Percentiles rank a stretch among this genome's conserved stretches.
Evolutionary conservation across 2,888 invertebrate species (phyloP).

Genomic region (Megaustenia siamemsis): DNA sequence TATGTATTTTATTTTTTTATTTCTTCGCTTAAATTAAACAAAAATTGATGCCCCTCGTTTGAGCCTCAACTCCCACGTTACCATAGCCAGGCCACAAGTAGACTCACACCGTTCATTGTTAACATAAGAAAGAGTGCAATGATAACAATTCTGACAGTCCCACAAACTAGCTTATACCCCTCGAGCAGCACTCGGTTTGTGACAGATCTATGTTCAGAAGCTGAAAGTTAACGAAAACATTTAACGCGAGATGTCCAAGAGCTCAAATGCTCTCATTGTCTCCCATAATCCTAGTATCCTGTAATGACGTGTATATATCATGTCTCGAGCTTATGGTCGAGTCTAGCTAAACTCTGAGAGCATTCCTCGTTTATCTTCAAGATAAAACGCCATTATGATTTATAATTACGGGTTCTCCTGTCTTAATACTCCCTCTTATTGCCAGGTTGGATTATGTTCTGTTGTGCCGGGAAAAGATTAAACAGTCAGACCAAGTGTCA

Average conservation of each 20-base stretch:
- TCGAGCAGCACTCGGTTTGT: not conserved
- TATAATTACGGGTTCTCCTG: not conserved
- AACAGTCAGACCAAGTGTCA: not conserved
- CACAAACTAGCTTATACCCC: not conserved
- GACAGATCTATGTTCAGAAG: slow-evolving; percentile 5
- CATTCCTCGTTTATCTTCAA: slow-evolving; percentile 13
- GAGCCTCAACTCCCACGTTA: no score
- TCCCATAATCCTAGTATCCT: not conserved
- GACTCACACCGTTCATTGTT: no score
- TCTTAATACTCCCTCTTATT: not conserved
- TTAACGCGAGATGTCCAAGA: not conserved
- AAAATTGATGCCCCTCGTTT: no score
- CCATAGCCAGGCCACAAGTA: no score
- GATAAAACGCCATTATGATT: slow-evolving; percentile 39
- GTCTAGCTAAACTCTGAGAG: not conserved
- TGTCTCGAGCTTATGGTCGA: not conserved
- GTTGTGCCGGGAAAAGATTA: not conserved
- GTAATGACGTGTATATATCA: slow-evolving; percentile 21
- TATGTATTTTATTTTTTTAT: no score
- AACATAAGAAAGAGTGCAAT: not conserved
- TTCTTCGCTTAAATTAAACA: no score
- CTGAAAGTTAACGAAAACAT: not conserved
- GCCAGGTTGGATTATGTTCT: not conserved
- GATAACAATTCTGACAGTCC: slow-evolving; percentile 11
- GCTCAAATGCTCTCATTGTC: not conserved